Evolutionary conservation across 2,888 invertebrate species (phyloP).

Genomic region (Erynnis tages): DNA sequence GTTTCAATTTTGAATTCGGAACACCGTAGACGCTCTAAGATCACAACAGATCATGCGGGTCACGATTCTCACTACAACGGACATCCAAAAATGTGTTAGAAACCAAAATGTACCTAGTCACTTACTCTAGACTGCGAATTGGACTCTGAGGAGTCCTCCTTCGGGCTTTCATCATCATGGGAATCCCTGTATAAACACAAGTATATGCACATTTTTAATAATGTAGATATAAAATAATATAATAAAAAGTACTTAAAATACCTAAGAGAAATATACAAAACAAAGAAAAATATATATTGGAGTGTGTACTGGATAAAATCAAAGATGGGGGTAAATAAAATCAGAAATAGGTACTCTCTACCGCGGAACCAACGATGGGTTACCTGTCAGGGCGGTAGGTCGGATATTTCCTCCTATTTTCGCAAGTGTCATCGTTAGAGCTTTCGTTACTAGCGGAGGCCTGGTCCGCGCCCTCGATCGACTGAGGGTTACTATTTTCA

Average conservation of each 20-base stretch:
- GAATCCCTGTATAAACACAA: conserved; percentile 18
- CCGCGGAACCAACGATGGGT: neutral
- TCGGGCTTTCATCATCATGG: neutral
- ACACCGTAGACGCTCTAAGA: neutral
- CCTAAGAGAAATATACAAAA: neutral
- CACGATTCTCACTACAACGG: conserved; percentile 17
- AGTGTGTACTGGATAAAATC: neutral
- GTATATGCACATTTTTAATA: conserved; percentile 12
- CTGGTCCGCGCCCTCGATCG: neutral
- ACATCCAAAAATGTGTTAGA: conserved; percentile 23
- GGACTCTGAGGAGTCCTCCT: conserved; percentile 9
- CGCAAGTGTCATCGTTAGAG: neutral
- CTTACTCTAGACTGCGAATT: conserved; percentile 12
- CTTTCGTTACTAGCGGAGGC: neutral
- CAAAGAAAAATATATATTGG: neutral
- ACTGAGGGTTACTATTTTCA: neutral
- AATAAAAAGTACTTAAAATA: neutral
- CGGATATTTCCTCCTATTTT: neutral
- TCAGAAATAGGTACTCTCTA: neutral
- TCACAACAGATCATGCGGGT: conserved; percentile 7
- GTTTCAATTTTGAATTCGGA: neutral
- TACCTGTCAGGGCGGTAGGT: neutral
- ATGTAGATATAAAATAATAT: neutral
- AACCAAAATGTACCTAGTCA: conserved; percentile 15
- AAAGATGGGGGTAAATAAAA: neutral